Conservation (phyloP, 2,113 vertebrate genomes). For the Dryoscopus gambensis region DNA sequence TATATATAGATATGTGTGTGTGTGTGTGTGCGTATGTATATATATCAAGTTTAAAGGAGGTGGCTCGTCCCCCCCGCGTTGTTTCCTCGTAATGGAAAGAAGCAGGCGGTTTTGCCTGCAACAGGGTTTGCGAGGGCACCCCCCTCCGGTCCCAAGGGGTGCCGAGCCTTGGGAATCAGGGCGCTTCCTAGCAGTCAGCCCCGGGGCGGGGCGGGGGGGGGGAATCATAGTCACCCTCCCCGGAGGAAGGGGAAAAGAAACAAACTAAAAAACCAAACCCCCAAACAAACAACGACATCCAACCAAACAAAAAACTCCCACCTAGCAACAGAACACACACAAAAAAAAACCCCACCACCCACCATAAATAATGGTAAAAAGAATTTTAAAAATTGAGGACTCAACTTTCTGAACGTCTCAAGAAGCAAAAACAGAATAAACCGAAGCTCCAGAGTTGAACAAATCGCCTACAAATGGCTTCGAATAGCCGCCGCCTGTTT, state of each 20-base stretch:
- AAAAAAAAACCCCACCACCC: not conserved
- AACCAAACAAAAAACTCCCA: not conserved
- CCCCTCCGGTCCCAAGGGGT: not conserved
- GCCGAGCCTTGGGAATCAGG: not conserved
- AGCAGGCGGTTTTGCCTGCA: not conserved
- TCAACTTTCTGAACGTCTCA: not conserved
- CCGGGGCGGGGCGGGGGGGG: too few relatives aligned
- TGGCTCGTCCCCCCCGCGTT: not conserved
- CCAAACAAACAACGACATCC: not conserved
- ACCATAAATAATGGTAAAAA: not conserved
- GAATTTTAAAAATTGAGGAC: not conserved
- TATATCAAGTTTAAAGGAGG: not conserved
- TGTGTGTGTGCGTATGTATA: too few relatives aligned
- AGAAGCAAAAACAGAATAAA: not conserved
- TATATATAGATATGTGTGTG: too few relatives aligned
- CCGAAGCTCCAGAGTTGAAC: rapidly evolving
- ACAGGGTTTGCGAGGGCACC: not conserved
- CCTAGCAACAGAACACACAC: not conserved
- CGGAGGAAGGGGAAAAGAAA: not conserved
- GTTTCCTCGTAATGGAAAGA: not conserved
- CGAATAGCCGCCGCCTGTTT: not conserved
- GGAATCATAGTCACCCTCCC: too few relatives aligned
- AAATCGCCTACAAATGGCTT: not conserved
- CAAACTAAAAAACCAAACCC: rapidly evolving
- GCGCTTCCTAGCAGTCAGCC: not conserved